Conservation (phyloP, 2,888 invertebrate genomes). For the Neria commutata region DNA sequence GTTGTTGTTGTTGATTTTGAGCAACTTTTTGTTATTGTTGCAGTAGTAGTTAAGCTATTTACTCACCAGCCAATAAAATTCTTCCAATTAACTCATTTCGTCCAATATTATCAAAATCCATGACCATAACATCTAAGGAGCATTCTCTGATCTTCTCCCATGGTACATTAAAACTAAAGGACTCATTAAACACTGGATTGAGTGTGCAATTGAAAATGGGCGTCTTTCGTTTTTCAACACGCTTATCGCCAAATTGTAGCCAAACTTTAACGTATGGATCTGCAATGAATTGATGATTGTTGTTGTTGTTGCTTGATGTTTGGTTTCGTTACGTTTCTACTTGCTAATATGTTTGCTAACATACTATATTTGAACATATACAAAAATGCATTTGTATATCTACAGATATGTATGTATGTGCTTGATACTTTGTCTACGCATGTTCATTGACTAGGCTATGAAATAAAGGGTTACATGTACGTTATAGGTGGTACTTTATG, state of each 20-base stretch:
- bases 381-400: too few relatives aligned
- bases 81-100: conserved; percentile 90
- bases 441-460: too few relatives aligned
- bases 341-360: too few relatives aligned
- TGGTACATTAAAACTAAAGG: conserved; percentile 94
- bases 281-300: conserved; percentile 67
- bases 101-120: conserved; percentile 98
- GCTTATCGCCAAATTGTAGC: conserved; percentile 93
- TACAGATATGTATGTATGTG: too few relatives aligned
- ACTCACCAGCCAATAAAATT: conserved; percentile 85
- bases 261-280: conserved; percentile 99
- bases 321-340: too few relatives aligned
- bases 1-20: too few relatives aligned
- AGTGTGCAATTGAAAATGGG: conserved; percentile 92
- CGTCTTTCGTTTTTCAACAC: conserved; percentile 94
- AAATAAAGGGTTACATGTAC: too few relatives aligned
- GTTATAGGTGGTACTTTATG: too few relatives aligned
- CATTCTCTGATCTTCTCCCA: conserved; percentile 97
- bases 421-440: too few relatives aligned
- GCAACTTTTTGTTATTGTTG: too few relatives aligned
- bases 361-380: too few relatives aligned
- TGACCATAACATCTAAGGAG: conserved; percentile 90
- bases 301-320: too few relatives aligned
- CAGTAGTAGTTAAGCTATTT: conserved; percentile 3
- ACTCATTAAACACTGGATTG: conserved; percentile 95